Percentiles rank a stretch among this genome's conserved stretches.
Evolutionary conservation across 2,888 invertebrate genomes (phyloP).

Genomic region (Cyclophora punctaria): DNA sequence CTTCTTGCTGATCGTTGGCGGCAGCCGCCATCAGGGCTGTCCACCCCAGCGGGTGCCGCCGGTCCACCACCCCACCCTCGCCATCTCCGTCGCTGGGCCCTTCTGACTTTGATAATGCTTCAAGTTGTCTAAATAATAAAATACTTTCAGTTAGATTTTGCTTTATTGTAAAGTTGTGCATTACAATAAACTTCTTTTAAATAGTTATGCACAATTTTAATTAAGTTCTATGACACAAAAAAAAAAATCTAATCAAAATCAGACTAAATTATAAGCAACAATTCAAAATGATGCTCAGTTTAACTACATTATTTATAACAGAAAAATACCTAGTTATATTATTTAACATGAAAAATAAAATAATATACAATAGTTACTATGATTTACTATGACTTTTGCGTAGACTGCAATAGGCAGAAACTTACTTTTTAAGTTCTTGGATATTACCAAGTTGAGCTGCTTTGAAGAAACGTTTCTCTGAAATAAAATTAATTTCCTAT

Average conservation of each 20-base stretch:
- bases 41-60: slow-evolving; percentile 88
- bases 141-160: no score
- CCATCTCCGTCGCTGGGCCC: slow-evolving; percentile 15
- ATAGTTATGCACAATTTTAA: no score
- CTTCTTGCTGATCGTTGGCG: slow-evolving; percentile 80
- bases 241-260: no score
- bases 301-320: no score
- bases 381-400: neutral
- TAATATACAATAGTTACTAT: neutral
- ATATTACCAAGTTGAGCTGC: slow-evolving; percentile 59
- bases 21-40: slow-evolving; percentile 89
- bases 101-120: slow-evolving; percentile 21
- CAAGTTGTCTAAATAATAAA: slow-evolving; percentile 37
- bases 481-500: slow-evolving; percentile 2
- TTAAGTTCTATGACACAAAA: no score
- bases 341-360: no score
- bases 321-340: no score
- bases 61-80: slow-evolving; percentile 74
- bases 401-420: neutral
- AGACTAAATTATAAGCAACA: no score
- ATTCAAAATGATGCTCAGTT: no score
- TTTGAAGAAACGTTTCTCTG: slow-evolving; percentile 62
- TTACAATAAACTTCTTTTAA: no score
- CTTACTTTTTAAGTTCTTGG: slow-evolving; percentile 53
- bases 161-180: no score